Conservation (phyloP, 2,113 vertebrate genomes). For the Ursus arctos region DNA sequence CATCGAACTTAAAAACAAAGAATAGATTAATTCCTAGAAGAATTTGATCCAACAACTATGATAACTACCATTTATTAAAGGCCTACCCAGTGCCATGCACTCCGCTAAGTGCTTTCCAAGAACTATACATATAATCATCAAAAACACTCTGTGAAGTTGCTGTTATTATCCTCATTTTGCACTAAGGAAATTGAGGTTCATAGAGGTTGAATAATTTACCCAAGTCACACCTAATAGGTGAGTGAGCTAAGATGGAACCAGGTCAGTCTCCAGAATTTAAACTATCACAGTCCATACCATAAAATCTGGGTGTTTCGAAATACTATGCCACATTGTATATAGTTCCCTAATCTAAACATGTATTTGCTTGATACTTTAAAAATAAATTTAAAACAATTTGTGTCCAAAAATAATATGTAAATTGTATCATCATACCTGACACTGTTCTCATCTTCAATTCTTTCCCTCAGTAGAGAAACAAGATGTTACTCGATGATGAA, state of each 20-base stretch:
- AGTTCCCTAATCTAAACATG: background rate
- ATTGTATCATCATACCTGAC: constrained; percentile 42
- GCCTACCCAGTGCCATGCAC: background rate
- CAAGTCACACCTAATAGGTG: background rate
- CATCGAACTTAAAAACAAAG: constrained; percentile 45
- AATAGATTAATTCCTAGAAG: constrained; percentile 42
- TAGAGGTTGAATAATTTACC: background rate
- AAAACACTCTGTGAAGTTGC: background rate
- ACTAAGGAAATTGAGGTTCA: constrained; percentile 16
- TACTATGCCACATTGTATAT: background rate
- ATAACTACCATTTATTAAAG: background rate
- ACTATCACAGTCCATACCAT: background rate
- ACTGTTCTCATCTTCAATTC: constrained; percentile 8
- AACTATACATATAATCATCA: background rate
- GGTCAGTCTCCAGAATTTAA: constrained; percentile 25
- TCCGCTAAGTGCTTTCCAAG: background rate
- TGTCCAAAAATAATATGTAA: constrained; percentile 45
- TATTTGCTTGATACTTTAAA: constrained; percentile 48
- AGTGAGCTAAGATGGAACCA: background rate
- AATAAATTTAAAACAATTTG: constrained; percentile 56
- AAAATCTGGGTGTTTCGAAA: constrained; percentile 58
- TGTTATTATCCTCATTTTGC: constrained; percentile 37
- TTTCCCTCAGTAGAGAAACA: constrained; percentile 54
- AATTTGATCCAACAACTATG: constrained; percentile 27
- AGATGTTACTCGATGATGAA: constrained; percentile 43